Base-by-base conservation (phyloP, 2,113 vertebrate species). In the Ptilorrhoa leucosticta region DNA sequence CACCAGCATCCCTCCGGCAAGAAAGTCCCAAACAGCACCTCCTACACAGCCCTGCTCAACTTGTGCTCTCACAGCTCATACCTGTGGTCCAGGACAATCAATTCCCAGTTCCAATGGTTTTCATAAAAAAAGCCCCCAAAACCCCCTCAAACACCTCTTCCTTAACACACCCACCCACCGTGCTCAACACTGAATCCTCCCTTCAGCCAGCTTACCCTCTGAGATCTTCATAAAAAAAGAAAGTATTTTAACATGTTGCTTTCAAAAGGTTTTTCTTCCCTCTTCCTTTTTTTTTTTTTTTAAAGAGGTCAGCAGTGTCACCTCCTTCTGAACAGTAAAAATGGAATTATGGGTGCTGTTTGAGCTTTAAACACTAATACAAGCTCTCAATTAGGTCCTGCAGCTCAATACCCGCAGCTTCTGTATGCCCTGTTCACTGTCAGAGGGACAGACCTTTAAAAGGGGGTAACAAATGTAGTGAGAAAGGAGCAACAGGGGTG, bases 391-490 rank as follows among this genome's bases (percentile, higher is more conserved):
- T 22, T 39, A 37, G 28, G 35, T 60, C n/a, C 30, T 90, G 64
- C 31, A 39, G 53, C 9, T 64, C 44, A 40, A 24, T 16, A 54
- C 7, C 13, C 42, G 44, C 39, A 65, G 39, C 40, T 93, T 70
- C 35, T 78, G 16, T 27, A 60, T 1, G 4, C 22, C 4, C 23
- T 21, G 12, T 18, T 45, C 0, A 3, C 12, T 18, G 19, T 61
- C 50, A 81, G 37, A 65, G 64, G 17, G 10, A 53, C 6, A 39
- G 42, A 19, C 44, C 57, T 57, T 81, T 37, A 15, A 65, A 69
- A 84, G 11, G 1, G 3, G 9, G 6, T 20, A 47, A 58, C 13
- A 39, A n/a, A 28, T 20, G 2, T 1, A n/a, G 24, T 1, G 7
- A 87, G 35, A 61, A 78, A 48, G 39, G 37, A 83, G 35, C 15